A percentile compares a stretch with the other conserved stretches of the same genome.
These are phyloP conservation scores for Hoplias malabaricus DNA, from an alignment of 2,113 vertebrate species.

Conservation along the genomic window DNA sequence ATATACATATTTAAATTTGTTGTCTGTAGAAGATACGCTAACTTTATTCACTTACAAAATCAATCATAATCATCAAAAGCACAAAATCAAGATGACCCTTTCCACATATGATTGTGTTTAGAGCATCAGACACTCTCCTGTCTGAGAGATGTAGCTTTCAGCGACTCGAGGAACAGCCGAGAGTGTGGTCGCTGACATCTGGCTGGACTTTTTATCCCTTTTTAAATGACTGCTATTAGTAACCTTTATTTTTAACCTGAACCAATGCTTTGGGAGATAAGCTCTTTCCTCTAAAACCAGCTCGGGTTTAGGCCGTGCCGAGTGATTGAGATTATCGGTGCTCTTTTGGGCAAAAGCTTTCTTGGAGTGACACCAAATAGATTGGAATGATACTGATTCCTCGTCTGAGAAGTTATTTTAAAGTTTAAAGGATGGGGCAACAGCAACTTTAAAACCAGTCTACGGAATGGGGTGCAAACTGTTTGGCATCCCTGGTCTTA, in stretches of 20 bases:
- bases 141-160: too few species aligned
- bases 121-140: too few species aligned
- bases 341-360: conserved; percentile 65
- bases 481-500: too few species aligned
- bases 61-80: too few species aligned
- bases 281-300: conserved; percentile 60
- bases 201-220: neutral
- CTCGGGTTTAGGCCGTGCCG: conserved; percentile 61
- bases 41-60: too few species aligned
- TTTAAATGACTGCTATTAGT: conserved; percentile 8
- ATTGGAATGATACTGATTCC: conserved; percentile 55
- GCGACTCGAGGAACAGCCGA: neutral
- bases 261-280: conserved; percentile 50
- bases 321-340: conserved; percentile 65
- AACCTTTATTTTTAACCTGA: conserved; percentile 28
- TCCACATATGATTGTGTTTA: too few species aligned
- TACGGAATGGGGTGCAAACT: too few species aligned
- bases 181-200: neutral
- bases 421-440: too few species aligned
- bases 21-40: too few species aligned
- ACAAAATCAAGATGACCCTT: too few species aligned
- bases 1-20: too few species aligned
- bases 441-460: too few species aligned
- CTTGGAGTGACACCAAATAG: conserved; percentile 66
- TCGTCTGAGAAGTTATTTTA: conserved; percentile 42